Evolutionary conservation across 2,888 invertebrate species (phyloP).

Genomic region (Melikaiella ostensackeni): DNA sequence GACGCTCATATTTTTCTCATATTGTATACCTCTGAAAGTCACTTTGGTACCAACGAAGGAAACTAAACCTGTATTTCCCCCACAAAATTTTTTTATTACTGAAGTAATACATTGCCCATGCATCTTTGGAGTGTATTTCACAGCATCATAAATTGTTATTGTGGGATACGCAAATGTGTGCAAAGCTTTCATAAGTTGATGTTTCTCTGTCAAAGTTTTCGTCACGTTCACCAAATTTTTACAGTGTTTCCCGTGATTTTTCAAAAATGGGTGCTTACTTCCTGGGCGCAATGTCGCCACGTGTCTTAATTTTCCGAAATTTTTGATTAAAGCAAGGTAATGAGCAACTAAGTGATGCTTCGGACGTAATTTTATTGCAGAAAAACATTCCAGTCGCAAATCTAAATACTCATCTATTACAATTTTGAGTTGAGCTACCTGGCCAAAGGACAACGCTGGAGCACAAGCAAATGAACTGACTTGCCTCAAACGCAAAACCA

Average conservation of each 20-base stretch:
- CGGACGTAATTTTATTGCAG: conserved; percentile 27
- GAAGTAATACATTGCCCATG: background rate
- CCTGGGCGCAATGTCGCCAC: conserved; percentile 36
- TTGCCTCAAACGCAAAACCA: conserved; percentile 40
- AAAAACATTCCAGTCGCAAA: conserved; percentile 29
- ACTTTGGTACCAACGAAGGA: background rate
- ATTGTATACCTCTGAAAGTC: background rate
- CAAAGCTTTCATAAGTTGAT: conserved; percentile 8
- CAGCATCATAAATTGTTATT: background rate
- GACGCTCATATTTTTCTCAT: too few species aligned
- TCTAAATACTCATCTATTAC: conserved; percentile 17
- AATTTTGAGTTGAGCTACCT: conserved; percentile 10
- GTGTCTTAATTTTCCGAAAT: conserved; percentile 7
- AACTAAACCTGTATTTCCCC: background rate
- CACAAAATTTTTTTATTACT: background rate
- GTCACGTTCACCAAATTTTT: conserved; percentile 54
- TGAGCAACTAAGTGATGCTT: conserved; percentile 1
- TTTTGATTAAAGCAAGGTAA: background rate
- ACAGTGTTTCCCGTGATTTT: conserved; percentile 41
- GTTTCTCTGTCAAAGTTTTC: background rate
- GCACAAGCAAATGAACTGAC: conserved; percentile 5
- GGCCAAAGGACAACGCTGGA: conserved; percentile 19
- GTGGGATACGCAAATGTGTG: background rate
- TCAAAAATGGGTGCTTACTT: conserved; percentile 56
- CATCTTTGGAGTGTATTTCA: background rate